Conservation (phyloP, 2,113 vertebrate species). For the Rhinopithecus roxellana region DNA sequence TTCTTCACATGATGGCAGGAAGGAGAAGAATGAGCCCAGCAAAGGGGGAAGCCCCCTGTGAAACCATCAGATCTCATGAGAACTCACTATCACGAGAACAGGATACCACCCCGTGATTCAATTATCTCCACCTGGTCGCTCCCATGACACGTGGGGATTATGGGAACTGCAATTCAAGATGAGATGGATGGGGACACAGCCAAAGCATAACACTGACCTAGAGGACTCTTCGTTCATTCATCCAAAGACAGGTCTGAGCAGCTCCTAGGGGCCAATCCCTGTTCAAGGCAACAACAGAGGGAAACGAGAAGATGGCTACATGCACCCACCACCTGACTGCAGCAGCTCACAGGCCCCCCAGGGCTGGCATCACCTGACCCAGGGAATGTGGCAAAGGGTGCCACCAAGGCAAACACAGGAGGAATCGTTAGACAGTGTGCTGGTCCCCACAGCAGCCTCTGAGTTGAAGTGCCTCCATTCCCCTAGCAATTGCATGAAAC, state of each 20-base stretch:
- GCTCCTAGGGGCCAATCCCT: neutral
- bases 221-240: neutral
- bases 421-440: neutral
- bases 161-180: no score
- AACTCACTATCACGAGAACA: no score
- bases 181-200: no score
- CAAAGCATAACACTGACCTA: no score
- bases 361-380: fast-evolving
- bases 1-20: no score
- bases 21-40: no score
- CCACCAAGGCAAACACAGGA: neutral
- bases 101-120: no score
- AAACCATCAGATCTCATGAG: no score
- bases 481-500: fast-evolving
- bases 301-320: neutral
- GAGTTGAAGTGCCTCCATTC: fast-evolving
- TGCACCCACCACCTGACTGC: fast-evolving
- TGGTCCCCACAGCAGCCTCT: neutral
- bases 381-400: fast-evolving
- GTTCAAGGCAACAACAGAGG: neutral
- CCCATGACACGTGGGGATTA: no score
- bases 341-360: neutral
- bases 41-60: no score
- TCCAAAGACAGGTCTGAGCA: neutral
- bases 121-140: no score